Evolutionary conservation across 2,797 vertebrate genomes (phyloP), one percentile per base, ranked within the genome.

Genomic region (Valencia hispanica): DNA sequence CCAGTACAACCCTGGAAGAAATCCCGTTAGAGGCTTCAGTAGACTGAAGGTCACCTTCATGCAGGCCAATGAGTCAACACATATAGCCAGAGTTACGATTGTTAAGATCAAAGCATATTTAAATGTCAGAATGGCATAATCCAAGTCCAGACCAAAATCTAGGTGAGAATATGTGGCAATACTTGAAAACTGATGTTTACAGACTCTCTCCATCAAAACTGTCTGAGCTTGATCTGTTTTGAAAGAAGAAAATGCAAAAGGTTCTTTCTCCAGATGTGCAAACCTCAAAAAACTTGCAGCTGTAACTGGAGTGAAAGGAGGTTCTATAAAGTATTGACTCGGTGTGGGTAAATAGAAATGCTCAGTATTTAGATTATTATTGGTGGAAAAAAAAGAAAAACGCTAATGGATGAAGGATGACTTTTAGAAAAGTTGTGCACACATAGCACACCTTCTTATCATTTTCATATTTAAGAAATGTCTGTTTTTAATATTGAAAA

Each of bases 351-450:
- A 55, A 14, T 5, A 51, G 1, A 57, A 57, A 57, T 53, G n/a
- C n/a, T 14, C 27, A 57, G 55, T 14, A 15, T 57, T 57, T 57
- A 30, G 55, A 25, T 53, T 25, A 51, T 22, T 51, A 53, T 25
- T 53, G 10, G 25, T 2, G 7, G 12, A 53, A n/a, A 25, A 51
- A 53, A 39, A 39, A 39, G 6, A 39, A 39, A 3, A 39, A 39
- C 6, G 6, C 3, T 39, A 39, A 39, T 39, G 6, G 6, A 39
- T 3, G 6, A 39, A 39, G 71, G 75, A 61, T 80, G 57, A 74
- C 79, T 85, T 76, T 72, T 73, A 80, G 72, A 81, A 66, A 76
- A 84, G 75, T 86, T 73, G 78, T 86, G 68, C 36, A 36, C 61
- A 4, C 61, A 65, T 5, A 11, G 10, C 61, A n/a, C 39, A 68